A percentile compares a stretch with the other conserved stretches of the same genome.
Conservation (phyloP, 2,888 invertebrate species). For the Euzetes globulus region DNA sequence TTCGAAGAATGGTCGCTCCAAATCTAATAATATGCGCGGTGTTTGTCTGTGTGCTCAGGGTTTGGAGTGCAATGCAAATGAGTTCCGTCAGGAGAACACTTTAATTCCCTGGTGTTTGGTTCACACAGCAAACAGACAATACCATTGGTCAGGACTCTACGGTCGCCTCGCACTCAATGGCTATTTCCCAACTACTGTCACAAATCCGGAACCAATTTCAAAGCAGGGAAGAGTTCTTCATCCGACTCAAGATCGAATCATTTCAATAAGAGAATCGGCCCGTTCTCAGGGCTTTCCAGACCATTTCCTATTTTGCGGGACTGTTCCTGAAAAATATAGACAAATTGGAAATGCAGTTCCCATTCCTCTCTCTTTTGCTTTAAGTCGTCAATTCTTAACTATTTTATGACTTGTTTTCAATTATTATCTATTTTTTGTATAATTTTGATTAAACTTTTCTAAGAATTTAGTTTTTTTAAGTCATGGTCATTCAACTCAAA, state of each 20-base stretch:
- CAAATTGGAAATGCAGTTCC: conserved; percentile 83
- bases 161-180: conserved; percentile 73
- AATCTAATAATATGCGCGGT: conserved; percentile 56
- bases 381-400: conserved; percentile 58
- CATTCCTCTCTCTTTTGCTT: conserved; percentile 66
- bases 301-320: conserved; percentile 65
- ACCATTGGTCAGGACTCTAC: conserved; percentile 78
- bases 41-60: conserved; percentile 66
- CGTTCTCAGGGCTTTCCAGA: conserved; percentile 78
- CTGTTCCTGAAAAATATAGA: conserved; percentile 66
- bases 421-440: too few relatives aligned
- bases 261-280: conserved; percentile 79
- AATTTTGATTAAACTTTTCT: too few relatives aligned
- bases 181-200: conserved; percentile 72
- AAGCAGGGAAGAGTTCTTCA: conserved; percentile 75
- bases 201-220: conserved; percentile 81
- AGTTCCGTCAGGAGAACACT: conserved; percentile 64
- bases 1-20: conserved; percentile 52
- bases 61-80: conserved; percentile 57
- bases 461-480: too few relatives aligned
- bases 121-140: conserved; percentile 75
- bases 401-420: background rate
- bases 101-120: conserved; percentile 81
- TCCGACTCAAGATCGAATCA: conserved; percentile 68
- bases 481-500: too few relatives aligned